Conservation (phyloP, 2,113 vertebrate species). For the Podocnemis expansa region DNA sequence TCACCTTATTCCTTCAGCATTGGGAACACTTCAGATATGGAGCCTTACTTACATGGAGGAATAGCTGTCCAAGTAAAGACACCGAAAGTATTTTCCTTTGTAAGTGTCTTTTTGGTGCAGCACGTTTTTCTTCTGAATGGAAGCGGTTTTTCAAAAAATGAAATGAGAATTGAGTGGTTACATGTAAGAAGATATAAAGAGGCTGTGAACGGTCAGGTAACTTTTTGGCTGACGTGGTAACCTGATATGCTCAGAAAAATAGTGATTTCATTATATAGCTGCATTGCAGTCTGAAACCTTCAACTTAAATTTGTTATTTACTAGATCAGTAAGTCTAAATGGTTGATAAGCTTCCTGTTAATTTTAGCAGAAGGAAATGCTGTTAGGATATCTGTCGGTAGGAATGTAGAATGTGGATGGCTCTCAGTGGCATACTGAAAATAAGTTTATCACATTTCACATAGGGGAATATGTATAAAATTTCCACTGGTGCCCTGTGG, state of each 20-base stretch:
- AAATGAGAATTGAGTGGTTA: neutral
- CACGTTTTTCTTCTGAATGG: neutral
- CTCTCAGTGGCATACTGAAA: neutral
- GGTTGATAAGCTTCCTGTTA: neutral
- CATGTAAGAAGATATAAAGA: neutral
- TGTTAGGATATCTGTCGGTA: neutral
- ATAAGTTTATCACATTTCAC: neutral
- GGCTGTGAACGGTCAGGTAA: neutral
- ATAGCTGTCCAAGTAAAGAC: constrained; percentile 92
- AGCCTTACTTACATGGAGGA: constrained; percentile 91
- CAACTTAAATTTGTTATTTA: neutral
- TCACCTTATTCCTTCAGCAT: constrained; percentile 94
- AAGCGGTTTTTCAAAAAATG: neutral
- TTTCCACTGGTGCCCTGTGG: no score
- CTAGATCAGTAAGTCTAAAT: neutral
- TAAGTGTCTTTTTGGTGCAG: constrained; percentile 77
- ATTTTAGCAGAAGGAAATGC: neutral
- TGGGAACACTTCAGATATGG: constrained; percentile 87
- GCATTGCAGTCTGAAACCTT: neutral
- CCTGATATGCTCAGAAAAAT: neutral
- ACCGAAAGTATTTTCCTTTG: constrained; percentile 88
- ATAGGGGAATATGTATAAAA: neutral
- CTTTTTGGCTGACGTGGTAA: neutral
- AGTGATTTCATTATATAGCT: neutral
- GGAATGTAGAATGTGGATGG: neutral